Base-by-base conservation (phyloP, 2,113 vertebrate genomes). In the Sapajus apella region DNA sequence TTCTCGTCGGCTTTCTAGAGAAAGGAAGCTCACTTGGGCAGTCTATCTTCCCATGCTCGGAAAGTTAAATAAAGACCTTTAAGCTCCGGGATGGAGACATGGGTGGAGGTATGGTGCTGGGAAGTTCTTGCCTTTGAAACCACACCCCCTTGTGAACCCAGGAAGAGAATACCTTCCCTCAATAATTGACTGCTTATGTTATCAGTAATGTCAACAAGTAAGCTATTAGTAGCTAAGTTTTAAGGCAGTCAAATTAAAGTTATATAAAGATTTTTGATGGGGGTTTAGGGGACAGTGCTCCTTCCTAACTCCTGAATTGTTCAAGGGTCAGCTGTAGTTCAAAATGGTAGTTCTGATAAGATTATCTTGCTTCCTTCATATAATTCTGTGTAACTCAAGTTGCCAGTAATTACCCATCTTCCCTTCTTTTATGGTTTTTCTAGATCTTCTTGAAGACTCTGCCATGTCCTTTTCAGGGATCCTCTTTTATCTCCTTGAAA, bases 401-500 rank as follows among this genome's bases (percentile, higher is more conserved):
- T 37, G 85, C 40, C 64, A 81, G 16, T 88, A 61, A 35, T 61
- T 91, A 50, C 85, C 50, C 32, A 50, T 87, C 95, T 66, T 87
- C 32, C 66, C 70, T 58, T 30, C 55, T 55, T 3, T 87, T 91
- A 73, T 32, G 27, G 30, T 35, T 96, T 96, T 94, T 68, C 89
- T 40, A 80, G 52, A 52, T 75, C n/a, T n/a, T n/a, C n/a, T 90
- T 25, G 23, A 91, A 87, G 14, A 77, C 27, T 58, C 70, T 18
- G 40, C 40, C 23, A 7, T 88, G 43, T 96, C 21, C 55, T 81
- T 93, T 82, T 27, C n/a, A 83, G n/a, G 23, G 4, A n/a, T 91
- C 27, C 30, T 83, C 55, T 75, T 91, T 68, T 55, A 68, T 76
- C 55, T 58, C 56, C 73, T 82, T 96, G 68, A 97, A 92, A 90